Evolutionary conservation across 2,888 invertebrate species (phyloP), one percentile per base, ranked within the genome.

Genomic region (Eilema sororculum): DNA sequence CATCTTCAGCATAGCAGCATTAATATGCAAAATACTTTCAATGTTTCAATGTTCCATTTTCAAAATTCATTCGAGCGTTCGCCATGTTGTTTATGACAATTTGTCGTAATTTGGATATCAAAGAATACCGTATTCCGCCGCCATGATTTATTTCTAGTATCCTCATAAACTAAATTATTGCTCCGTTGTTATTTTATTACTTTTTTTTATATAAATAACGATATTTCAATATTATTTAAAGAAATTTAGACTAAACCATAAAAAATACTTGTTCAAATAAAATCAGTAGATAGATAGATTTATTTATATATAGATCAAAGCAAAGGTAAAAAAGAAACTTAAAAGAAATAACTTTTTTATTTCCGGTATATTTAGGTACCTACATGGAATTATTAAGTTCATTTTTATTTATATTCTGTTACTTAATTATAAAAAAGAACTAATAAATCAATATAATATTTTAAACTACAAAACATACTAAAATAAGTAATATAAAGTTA

Each of bases 11-110:
- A 65, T 20, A 30, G 10, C 25, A 9, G 58, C 64, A 57, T 67
- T 71, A 69, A 75, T 68, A 76, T 67, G 72, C 60, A 75, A 71
- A 79, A 61, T 66, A 75, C 60, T 74, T 72, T 56, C 69, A 71
- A 69, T 72, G 41, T 46, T 60, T 77, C 70, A 70, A 28, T 24
- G 66, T 57, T 71, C 30, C n/a, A 65, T 68, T 74, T 70, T 59
- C 13, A 69, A 74, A 75, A 68, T 65, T 24, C n/a, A 65, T 61
- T 69, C 37, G 56, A n/a, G n/a, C n/a, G n/a, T 12, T 41, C 30
- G 41, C 52, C 37, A 22, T 41, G 58, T 69, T 69, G 10, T 66
- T 68, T 57, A 68, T 61, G 62, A 33, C 25, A 57, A 58, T 68
- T 74, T 66, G 57, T 68, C 64, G 68, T 74, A 60, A 67, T 69